phyloP scores from a whole-genome alignment of 2,113 vertebrate genomes.

The Petaurus breviceps region DNA sequence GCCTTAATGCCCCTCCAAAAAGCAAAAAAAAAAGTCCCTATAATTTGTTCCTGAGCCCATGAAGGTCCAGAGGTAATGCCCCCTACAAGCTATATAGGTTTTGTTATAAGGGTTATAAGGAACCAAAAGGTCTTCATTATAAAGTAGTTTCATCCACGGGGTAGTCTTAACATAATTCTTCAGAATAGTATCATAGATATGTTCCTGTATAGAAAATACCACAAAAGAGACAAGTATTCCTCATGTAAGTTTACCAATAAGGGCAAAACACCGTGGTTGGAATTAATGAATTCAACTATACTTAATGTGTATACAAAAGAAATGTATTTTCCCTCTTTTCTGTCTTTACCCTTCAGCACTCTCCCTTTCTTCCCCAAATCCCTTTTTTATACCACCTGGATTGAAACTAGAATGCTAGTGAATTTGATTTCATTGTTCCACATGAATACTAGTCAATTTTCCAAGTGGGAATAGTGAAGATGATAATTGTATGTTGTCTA shows the following conservation, averaged over 20 bases:
- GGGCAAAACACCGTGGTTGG: not conserved
- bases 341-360: not conserved
- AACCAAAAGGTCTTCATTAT: not conserved
- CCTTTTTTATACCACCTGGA: conserved; percentile 21
- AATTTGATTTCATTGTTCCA: conserved; percentile 66
- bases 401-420: conserved; percentile 39
- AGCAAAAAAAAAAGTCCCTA: not conserved
- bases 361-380: not conserved
- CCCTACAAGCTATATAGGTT: not conserved
- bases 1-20: too few relatives aligned
- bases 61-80: not conserved
- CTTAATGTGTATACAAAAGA: not conserved
- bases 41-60: not conserved
- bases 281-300: not conserved
- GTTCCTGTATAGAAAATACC: not conserved
- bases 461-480: conserved; percentile 72
- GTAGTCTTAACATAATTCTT: not conserved
- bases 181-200: not conserved
- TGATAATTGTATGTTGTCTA: conserved; percentile 75
- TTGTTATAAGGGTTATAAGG: not conserved
- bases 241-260: not conserved
- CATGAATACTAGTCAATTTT: conserved; percentile 56
- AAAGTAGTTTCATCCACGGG: not conserved
- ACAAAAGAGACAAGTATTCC: not conserved
- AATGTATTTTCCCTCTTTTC: not conserved